Evolutionary conservation across 2,888 invertebrate genomes (phyloP), one percentile per base, ranked within the genome.

Genomic region (Siphlonurus alternatus): DNA sequence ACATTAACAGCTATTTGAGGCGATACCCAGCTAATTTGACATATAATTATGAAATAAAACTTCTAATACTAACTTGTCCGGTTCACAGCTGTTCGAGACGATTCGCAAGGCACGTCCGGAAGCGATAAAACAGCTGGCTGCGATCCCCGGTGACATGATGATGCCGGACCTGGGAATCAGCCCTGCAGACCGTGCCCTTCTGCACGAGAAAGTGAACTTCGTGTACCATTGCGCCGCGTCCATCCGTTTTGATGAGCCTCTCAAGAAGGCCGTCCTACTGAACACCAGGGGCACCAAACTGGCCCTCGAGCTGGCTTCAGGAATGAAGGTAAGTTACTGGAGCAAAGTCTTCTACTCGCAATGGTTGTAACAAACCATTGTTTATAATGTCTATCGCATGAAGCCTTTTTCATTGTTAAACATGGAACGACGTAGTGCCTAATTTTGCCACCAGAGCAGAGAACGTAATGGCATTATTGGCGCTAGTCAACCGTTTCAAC

Each of bases 231-330:
- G 64, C 60, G 85, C 85, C 1, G 85, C 84, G 23, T 84, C 84
- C 15, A 80, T 77, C 71, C 83, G 86, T 70, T 94, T 98, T 73
- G 96, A 98, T 74, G 97, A 97, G 74, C 83, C 87, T 20, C 78
- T 99, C 62, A 90, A 89, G 73, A 85, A 84, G 68, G 94, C 98
- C 0, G 89, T 97, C 5, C 78, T 94, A 64, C 80, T 98, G 75
- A 99, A 98, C 76, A 89, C 94, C 0, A 81, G 93, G 65, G 97
- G 94, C 53, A 95, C 95, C 0, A 89, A 91, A 73, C 82, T 88
- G 67, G 85, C 97, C 80, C 74, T 98, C 65, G 86, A 89, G 10
- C 75, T 98, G 64, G 94, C 89, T 61, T 87, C 85, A 71, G 75
- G 78, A 66, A 81, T 84, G 60, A 78, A 83, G 76, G 89, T 88